Base-by-base conservation (phyloP, 2,888 invertebrate species). In the Dusona sp. region DNA sequence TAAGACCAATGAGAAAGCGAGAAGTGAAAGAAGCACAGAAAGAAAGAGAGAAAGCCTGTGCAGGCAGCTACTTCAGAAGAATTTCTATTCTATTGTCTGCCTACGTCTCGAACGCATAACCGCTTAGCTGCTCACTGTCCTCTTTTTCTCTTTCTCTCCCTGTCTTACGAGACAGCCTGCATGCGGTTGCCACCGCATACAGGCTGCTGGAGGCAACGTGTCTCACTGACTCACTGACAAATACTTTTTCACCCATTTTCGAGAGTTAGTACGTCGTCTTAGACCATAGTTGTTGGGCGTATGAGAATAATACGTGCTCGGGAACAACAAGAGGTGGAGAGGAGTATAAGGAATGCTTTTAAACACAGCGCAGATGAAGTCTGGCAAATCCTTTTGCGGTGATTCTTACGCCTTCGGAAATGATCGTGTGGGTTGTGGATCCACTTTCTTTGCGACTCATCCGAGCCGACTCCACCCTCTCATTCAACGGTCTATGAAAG, bases 71-170 rank as follows among this genome's bases (percentile, higher is more conserved):
- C 87, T 86, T 85, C 82, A 79, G 80, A 84, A 87, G 86, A 84
- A 86, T 79, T 87, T 88, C 87, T 86, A 87, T 90, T 89, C 92
- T 88, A 92, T 92, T 92, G 92, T 92, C 92, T 92, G 88, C 92
- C 91, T 91, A 92, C 92, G 89, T 90, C 83, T 85, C 77, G 73
- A 68, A 90, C 88, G 89, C 90, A 89, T 84, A 88, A 85, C 67
- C 86, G 74, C 81, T 61, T 29, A 29, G 61, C 16, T 61, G 29
- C 61, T 61, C 29, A 61, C 79, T 54, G 78, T 57, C 64, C 78
- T 88, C 81, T 88, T 87, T 88, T 70, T 61, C 68, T 68, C 67
- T 54, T 51, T 51, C 22, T 36, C 72, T 77, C 70, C 64, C 79
- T 72, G 70, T 74, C 57, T 65, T 19, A 42, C 67, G 61, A 48